Evolutionary conservation across 2,797 vertebrate species (phyloP).

Genomic region (Poeciliopsis turneri): DNA sequence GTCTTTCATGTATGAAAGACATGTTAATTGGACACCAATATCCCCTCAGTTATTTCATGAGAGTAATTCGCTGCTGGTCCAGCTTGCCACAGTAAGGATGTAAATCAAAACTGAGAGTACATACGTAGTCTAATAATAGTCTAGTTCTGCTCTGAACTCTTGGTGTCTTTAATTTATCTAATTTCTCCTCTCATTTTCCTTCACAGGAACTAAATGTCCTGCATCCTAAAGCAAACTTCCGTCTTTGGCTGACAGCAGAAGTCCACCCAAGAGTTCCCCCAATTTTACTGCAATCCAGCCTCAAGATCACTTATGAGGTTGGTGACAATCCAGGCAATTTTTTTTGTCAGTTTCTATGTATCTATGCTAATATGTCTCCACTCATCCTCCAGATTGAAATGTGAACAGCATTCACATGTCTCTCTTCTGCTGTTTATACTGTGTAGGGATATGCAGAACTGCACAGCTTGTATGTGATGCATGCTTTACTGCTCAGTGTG

Average conservation of each 20-base stretch:
- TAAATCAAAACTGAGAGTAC: not conserved
- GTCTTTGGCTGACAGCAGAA: slow-evolving; percentile 96
- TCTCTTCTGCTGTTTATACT: slow-evolving; percentile 23
- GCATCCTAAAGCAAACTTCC: slow-evolving; percentile 90
- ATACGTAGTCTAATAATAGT: not conserved
- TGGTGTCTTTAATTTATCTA: slow-evolving; percentile 1
- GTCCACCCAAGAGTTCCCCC: slow-evolving; percentile 91
- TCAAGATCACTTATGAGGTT: slow-evolving; percentile 98
- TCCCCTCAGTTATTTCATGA: not conserved
- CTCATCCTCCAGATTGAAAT: not conserved
- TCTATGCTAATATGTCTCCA: not conserved
- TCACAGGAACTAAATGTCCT: slow-evolving; percentile 90
- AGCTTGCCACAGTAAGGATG: not conserved
- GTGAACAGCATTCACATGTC: slow-evolving; percentile 8
- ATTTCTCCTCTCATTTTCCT: slow-evolving; percentile 17
- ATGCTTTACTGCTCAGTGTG: slow-evolving; percentile 57
- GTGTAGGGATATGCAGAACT: slow-evolving; percentile 22
- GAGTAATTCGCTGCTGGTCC: not conserved
- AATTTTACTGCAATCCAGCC: slow-evolving; percentile 93
- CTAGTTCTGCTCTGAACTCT: slow-evolving; percentile 1
- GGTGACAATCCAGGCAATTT: slow-evolving; percentile 26
- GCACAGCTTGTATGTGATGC: slow-evolving; percentile 53
- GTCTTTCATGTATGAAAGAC: not conserved
- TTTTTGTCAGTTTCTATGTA: not conserved
- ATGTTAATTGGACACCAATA: not conserved